Evolutionary conservation across 35 echinoderm and acorn worm genomes (phyloP), one percentile per base, ranked within the genome.

Genomic region (Apostichopus californicus): DNA sequence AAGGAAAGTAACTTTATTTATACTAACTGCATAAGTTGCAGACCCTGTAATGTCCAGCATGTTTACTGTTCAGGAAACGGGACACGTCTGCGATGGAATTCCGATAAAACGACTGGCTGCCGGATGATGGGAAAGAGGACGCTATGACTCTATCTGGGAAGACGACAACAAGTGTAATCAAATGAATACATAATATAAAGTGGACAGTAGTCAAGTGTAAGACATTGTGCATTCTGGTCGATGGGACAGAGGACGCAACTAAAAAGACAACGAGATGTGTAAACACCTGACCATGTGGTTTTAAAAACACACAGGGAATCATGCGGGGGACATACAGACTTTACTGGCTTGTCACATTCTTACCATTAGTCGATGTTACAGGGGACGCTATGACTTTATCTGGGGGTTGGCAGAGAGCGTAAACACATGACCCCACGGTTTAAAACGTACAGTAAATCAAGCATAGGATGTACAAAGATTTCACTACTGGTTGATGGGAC

Each of bases 81-180:
- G 91, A 94, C 34, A 97, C 96, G 77, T 97, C 96, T 77, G 81
- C 75, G 54, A 97, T 97, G 57, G 96, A 88, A 82, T 97, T 97
- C 14, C 96, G 92, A 75, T 97, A 97, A 25, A 97, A 79, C 5
- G 91, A 90, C 86, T 95, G 96, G 21, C 88, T 97, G 14, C 96
- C 96, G 79, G 96, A 94, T 59, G 96, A 97, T 13, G 96, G 96
- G 75, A 97, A 97, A 4, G 96, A 97, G 55, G 96, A 95, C 53
- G 96, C 96, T 59, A 97, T 97, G 9, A 97, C 86, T 21, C 91
- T 79, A 46, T 97, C 96, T 97, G 77, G 15, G 14, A 57, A 61
- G 58, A 9, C 7, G 12, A 61, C 58, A 61, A 61, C 58, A 61
- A 61, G 12, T 12, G 12, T 61, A 61, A 61, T 9, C 12, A 61